Evolutionary conservation across 1,140 invertebrate species (phyloP).

Genomic region (Caerostris extrusa): DNA sequence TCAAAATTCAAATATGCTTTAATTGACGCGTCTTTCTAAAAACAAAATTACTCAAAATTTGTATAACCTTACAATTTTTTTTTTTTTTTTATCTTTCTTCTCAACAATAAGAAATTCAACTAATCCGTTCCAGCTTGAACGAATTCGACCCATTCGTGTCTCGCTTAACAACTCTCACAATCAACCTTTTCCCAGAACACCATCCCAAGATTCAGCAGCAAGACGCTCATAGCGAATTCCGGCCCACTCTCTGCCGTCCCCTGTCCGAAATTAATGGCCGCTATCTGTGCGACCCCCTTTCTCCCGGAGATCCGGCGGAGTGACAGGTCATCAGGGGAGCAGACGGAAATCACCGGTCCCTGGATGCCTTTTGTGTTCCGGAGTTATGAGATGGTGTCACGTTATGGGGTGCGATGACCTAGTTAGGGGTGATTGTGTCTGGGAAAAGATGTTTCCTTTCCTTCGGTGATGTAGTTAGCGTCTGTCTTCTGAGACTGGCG

Average conservation of each 20-base stretch:
- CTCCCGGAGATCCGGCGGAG: slow-evolving; percentile 29
- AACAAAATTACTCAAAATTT: no score
- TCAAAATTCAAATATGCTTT: no score
- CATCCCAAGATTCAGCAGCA: neutral
- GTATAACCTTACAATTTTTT: no score
- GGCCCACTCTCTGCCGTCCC: neutral
- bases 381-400: slow-evolving; percentile 47
- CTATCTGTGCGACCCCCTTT: slow-evolving; percentile 51
- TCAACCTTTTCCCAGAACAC: neutral
- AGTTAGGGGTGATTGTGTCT: slow-evolving; percentile 2
- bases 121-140: no score
- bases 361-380: slow-evolving; percentile 59
- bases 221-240: neutral
- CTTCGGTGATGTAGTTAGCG: no score
- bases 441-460: neutral
- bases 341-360: slow-evolving; percentile 39
- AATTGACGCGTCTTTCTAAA: no score
- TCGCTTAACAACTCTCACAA: neutral
- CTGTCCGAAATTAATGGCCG: slow-evolving; percentile 37
- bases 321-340: slow-evolving; percentile 54
- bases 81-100: no score
- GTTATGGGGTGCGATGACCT: slow-evolving; percentile 3
- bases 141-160: no score
- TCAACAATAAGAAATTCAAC: no score
- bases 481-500: no score